Conservation (phyloP, 2,113 vertebrate genomes). For the Gracilinanus agilis region DNA sequence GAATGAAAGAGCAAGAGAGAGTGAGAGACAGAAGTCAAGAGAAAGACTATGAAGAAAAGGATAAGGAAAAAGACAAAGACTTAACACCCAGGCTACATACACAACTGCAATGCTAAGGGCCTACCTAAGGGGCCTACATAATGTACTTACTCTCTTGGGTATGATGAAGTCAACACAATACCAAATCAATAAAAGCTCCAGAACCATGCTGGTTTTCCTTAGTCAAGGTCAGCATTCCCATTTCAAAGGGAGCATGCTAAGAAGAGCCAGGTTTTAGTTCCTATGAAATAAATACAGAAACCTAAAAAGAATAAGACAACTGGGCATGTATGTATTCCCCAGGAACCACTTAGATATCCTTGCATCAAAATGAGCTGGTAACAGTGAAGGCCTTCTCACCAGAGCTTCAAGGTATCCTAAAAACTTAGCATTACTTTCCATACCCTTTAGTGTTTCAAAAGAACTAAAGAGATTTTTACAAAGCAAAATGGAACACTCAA, state of each 20-base stretch:
- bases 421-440: background rate
- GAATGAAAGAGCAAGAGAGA: background rate
- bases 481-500: background rate
- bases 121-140: background rate
- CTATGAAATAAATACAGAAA: constrained; percentile 46
- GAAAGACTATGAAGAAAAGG: background rate
- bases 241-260: constrained; percentile 48
- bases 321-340: background rate
- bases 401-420: background rate
- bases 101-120: background rate
- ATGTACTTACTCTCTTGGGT: background rate
- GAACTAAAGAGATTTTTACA: background rate
- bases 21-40: background rate
- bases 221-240: constrained; percentile 34
- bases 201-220: constrained; percentile 37
- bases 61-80: background rate
- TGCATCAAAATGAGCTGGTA: constrained; percentile 26
- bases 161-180: constrained; percentile 33
- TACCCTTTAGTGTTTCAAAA: background rate
- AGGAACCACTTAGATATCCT: constrained; percentile 3
- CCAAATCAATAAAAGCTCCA: constrained; percentile 41
- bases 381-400: background rate
- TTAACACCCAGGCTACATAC: background rate
- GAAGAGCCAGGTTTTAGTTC: constrained; percentile 56
- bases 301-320: constrained; percentile 21